A percentile compares a stretch with the other conserved stretches of the same genome.
Evolutionary conservation across 2,888 invertebrate species (phyloP).

Genomic region (Andrena marginata): DNA sequence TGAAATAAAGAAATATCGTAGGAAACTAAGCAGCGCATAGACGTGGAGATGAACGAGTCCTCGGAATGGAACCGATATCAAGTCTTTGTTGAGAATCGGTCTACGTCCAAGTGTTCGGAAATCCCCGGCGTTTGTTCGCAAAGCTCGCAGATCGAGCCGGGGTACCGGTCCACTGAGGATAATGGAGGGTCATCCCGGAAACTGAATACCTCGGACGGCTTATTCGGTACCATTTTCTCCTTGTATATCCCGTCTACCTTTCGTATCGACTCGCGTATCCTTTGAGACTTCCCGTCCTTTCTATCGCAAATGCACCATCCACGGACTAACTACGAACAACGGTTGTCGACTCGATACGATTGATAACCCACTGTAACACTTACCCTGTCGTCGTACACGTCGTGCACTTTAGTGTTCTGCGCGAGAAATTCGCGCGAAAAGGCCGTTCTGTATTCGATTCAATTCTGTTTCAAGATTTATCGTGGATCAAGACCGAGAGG

Average conservation of each 20-base stretch:
- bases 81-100: slow-evolving; percentile 37
- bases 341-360: too few species aligned
- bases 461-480: slow-evolving; percentile 29
- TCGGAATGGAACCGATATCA: slow-evolving; percentile 51
- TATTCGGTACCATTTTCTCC: slow-evolving; percentile 19
- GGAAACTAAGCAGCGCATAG: slow-evolving; percentile 29
- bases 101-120: slow-evolving; percentile 22
- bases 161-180: slow-evolving; percentile 4
- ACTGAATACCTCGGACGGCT: slow-evolving; percentile 26
- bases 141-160: slow-evolving; percentile 16
- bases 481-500: slow-evolving; percentile 23
- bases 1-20: neutral
- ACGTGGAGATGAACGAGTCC: slow-evolving; percentile 14
- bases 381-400: too few species aligned
- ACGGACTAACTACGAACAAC: too few species aligned
- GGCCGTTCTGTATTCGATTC: too few species aligned
- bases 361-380: too few species aligned
- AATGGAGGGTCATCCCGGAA: slow-evolving; percentile 38
- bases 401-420: too few species aligned
- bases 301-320: too few species aligned
- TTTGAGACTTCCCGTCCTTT: too few species aligned
- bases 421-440: too few species aligned
- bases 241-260: neutral
- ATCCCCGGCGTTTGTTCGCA: neutral
- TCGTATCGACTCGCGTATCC: neutral